Conservation (phyloP, 2,888 invertebrate genomes). For the Drosophila hawaiiensis region DNA sequence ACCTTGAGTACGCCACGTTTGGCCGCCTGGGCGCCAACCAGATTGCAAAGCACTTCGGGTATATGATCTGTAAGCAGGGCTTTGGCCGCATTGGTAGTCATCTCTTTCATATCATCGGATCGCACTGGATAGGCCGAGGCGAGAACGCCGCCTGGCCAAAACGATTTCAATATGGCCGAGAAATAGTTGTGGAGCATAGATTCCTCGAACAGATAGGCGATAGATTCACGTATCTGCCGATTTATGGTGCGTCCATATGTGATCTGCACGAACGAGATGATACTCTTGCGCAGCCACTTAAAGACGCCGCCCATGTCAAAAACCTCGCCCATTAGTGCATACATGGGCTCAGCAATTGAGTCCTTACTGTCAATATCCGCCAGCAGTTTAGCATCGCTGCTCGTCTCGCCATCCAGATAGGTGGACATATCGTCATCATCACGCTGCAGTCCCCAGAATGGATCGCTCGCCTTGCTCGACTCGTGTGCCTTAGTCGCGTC, state of each 20-base stretch:
- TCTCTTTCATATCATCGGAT: conserved; percentile 88
- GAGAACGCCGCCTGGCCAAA: conserved; percentile 95
- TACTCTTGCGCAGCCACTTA: conserved; percentile 93
- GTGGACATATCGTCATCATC: conserved; percentile 93
- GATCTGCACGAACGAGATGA: conserved; percentile 96
- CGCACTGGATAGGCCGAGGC: conserved; percentile 86
- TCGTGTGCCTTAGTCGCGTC: conserved; percentile 86
- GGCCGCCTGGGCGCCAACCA: conserved; percentile 94
- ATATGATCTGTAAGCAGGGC: conserved; percentile 89
- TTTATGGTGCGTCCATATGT: conserved; percentile 97
- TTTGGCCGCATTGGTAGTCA: conserved; percentile 89
- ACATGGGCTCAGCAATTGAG: conserved; percentile 96
- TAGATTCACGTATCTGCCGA: conserved; percentile 94
- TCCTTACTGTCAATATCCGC: conserved; percentile 89
- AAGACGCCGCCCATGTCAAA: conserved; percentile 96
- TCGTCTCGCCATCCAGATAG: conserved; percentile 89
- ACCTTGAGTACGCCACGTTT: conserved; percentile 93
- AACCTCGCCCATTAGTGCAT: conserved; percentile 93
- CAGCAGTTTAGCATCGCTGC: conserved; percentile 82
- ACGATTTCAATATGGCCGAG: conserved; percentile 92
- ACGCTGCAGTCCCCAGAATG: conserved; percentile 87
- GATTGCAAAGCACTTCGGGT: conserved; percentile 91
- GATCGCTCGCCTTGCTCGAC: conserved; percentile 86
- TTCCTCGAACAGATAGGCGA: conserved; percentile 94
- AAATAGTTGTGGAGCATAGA: conserved; percentile 96